A percentile compares a stretch with the other conserved stretches of the same genome.
phyloP scores from a whole-genome alignment of 2,888 invertebrate genomes.

The Linyphia triangularis region DNA sequence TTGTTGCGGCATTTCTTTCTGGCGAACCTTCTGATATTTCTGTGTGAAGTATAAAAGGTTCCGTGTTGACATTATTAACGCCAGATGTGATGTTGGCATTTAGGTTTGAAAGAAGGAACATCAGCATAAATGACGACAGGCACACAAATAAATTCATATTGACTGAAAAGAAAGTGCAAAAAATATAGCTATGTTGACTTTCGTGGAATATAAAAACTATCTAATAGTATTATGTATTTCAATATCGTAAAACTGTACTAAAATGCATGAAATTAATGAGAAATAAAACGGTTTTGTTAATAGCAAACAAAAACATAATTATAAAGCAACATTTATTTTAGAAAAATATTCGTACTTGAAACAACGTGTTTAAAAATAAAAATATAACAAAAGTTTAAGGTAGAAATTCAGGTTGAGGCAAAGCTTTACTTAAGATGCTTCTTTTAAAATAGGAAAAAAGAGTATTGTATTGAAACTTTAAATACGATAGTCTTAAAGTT shows the following conservation, averaged over 20 bases:
- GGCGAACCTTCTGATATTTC: background rate
- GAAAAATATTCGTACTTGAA: no score
- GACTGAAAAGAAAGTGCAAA: conserved; percentile 17
- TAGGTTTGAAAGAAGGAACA: background rate
- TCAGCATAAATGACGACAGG: conserved; percentile 30
- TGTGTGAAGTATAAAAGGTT: background rate
- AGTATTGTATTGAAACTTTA: no score
- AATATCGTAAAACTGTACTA: background rate
- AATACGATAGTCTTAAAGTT: no score
- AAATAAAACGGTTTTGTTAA: no score
- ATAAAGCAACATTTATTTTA: no score
- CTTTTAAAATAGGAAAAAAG: no score
- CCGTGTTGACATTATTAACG: background rate
- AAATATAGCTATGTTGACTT: background rate
- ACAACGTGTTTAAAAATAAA: no score
- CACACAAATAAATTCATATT: conserved; percentile 35
- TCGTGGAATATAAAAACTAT: no score
- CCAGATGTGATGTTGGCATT: conserved; percentile 1
- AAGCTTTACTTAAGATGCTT: no score
- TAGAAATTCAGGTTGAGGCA: no score
- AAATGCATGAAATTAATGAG: background rate
- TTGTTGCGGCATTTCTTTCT: background rate
- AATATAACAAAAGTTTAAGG: no score
- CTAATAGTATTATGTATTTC: background rate
- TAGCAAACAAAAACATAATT: no score